Evolutionary conservation across 2,113 vertebrate genomes (phyloP).

Genomic region (Gavia stellata): DNA sequence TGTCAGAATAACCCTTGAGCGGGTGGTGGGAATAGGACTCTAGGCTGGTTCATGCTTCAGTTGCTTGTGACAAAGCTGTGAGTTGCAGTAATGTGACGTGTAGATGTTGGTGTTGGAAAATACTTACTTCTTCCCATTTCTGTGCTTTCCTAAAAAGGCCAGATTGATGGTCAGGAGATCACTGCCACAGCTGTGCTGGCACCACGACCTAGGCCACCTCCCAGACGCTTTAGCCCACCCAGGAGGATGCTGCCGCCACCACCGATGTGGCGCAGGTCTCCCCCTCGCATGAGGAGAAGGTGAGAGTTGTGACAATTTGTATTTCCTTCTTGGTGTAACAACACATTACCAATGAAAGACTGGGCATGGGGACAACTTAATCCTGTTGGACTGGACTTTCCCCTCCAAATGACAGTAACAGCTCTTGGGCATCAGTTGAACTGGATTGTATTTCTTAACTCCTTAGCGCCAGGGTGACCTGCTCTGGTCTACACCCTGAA

Average conservation of each 20-base stretch:
- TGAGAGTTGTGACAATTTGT: not conserved
- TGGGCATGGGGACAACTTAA: fast-evolving
- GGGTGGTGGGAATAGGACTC: not conserved
- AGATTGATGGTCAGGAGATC: constrained; percentile 97
- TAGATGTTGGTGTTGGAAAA: not conserved
- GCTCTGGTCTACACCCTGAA: not conserved
- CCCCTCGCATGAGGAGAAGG: constrained; percentile 94
- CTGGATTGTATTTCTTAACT: not conserved
- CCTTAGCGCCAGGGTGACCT: not conserved
- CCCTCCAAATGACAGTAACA: not conserved
- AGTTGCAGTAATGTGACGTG: not conserved
- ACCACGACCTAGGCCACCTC: constrained; percentile 81
- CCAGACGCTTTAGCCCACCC: constrained; percentile 85
- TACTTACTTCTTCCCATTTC: not conserved
- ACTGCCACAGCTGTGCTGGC: constrained; percentile 90
- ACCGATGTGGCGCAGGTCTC: constrained; percentile 92
- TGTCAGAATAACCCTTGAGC: not conserved
- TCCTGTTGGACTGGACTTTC: not conserved
- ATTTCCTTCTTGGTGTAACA: not conserved
- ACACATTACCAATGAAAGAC: fast-evolving
- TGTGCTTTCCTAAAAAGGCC: constrained; percentile 73
- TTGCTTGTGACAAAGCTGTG: not conserved
- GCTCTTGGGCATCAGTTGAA: not conserved
- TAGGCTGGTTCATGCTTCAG: not conserved
- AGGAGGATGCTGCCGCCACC: constrained; percentile 90